A percentile compares a stretch with the other conserved stretches of the same genome.
Evolutionary conservation across 1,140 invertebrate genomes (phyloP).

Genomic region (Colletes latitarsis): DNA sequence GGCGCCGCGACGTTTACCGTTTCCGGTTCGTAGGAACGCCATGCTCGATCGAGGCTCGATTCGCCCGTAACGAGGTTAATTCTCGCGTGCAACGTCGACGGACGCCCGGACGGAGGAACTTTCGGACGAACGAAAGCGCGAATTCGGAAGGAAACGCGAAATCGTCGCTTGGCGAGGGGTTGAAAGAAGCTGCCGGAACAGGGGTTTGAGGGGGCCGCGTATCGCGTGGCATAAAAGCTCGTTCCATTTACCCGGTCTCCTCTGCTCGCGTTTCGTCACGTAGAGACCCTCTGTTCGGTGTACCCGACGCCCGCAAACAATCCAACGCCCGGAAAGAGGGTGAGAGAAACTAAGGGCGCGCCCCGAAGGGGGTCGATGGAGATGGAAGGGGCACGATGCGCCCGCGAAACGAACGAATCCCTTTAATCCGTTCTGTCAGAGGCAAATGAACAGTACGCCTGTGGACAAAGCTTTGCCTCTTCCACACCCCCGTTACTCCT

Average conservation of each 20-base stretch:
- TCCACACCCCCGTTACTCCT: not conserved
- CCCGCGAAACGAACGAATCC: slow-evolving; percentile 54
- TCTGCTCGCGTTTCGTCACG: slow-evolving; percentile 49
- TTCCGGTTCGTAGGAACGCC: not conserved
- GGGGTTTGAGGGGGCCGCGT: slow-evolving; percentile 5
- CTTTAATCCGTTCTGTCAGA: slow-evolving; percentile 69
- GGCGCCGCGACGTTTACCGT: not conserved
- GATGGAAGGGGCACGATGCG: too few species aligned
- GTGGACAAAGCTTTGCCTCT: slow-evolving; percentile 61
- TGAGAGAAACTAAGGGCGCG: not conserved
- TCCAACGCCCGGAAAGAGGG: slow-evolving; percentile 17
- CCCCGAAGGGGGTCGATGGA: not conserved
- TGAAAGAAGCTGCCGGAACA: not conserved
- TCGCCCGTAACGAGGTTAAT: slow-evolving; percentile 32
- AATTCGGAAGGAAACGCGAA: slow-evolving; percentile 14
- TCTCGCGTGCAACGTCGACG: slow-evolving; percentile 12
- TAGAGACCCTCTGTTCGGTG: slow-evolving; percentile 34
- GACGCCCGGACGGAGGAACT: not conserved
- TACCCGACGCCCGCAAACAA: slow-evolving; percentile 62
- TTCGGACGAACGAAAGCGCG: slow-evolving; percentile 5
- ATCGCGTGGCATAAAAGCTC: slow-evolving; percentile 61
- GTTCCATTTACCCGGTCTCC: slow-evolving; percentile 63
- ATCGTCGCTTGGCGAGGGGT: not conserved
- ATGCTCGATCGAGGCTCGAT: not conserved
- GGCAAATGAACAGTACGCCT: slow-evolving; percentile 66